phyloP scores from a whole-genome alignment of 1,140 invertebrate genomes.

The Cephus cinctus region DNA sequence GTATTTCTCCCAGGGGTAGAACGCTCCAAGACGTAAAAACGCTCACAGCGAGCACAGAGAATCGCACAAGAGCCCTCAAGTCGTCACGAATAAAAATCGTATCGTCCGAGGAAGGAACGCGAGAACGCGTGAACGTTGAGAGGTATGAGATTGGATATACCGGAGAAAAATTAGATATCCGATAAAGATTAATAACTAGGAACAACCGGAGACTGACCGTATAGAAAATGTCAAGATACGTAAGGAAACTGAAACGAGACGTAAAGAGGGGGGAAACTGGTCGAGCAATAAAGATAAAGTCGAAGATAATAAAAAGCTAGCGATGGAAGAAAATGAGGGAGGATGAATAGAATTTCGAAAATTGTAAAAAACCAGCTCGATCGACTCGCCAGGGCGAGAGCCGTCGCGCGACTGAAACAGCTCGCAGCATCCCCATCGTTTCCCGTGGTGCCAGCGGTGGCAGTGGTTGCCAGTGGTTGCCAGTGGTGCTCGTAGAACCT shows the following conservation, averaged over 20 bases:
- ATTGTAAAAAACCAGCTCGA: slow-evolving; percentile 20
- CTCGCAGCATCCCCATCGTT: slow-evolving; percentile 29
- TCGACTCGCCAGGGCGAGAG: slow-evolving; percentile 41
- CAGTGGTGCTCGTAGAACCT: not conserved
- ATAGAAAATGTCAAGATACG: not conserved
- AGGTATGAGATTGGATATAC: too few species aligned
- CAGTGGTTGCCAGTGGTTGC: too few species aligned
- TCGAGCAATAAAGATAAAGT: not conserved
- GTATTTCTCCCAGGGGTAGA: too few species aligned
- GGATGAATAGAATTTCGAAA: not conserved
- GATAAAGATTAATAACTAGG: not conserved
- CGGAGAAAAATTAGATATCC: too few species aligned
- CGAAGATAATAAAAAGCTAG: not conserved
- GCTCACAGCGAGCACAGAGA: too few species aligned
- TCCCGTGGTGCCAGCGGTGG: too few species aligned
- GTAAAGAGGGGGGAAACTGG: not conserved
- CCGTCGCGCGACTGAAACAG: slow-evolving; percentile 46
- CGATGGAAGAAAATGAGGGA: not conserved
- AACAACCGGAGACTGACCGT: not conserved
- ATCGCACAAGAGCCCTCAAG: too few species aligned
- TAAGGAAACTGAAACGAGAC: not conserved
- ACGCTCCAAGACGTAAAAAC: too few species aligned
- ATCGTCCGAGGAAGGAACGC: too few species aligned
- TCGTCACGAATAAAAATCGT: too few species aligned
- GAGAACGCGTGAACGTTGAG: too few species aligned